phyloP scores from a whole-genome alignment of 2,797 vertebrate species.

The Benthosema pterotum region DNA sequence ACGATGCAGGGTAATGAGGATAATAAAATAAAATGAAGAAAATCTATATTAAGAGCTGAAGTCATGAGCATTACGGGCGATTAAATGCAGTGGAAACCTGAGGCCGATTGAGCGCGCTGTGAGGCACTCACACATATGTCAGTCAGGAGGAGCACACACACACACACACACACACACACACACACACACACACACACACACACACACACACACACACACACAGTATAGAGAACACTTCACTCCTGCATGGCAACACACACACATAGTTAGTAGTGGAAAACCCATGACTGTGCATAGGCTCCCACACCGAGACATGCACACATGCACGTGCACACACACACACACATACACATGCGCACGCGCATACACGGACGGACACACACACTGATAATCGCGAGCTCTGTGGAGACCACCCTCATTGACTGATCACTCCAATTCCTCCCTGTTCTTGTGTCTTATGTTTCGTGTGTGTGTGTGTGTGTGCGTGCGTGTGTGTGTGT shows the following conservation, averaged over 20 bases:
- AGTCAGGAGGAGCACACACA: conserved; percentile 51
- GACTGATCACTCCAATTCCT: conserved; percentile 26
- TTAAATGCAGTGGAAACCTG: conserved; percentile 70
- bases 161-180: conserved; percentile 11
- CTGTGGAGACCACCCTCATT: conserved; percentile 51
- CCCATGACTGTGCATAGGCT: conserved; percentile 29
- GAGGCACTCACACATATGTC: conserved; percentile 32
- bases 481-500: conserved; percentile 1
- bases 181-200: conserved; percentile 3
- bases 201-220: conserved; percentile 9
- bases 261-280: conserved; percentile 27
- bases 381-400: conserved; percentile 14
- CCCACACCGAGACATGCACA: background rate
- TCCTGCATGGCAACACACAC: background rate
- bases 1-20: conserved; percentile 22
- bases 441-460: conserved; percentile 20
- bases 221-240: background rate
- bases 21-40: conserved; percentile 3
- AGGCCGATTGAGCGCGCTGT: conserved; percentile 43
- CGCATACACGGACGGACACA: background rate
- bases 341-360: conserved; percentile 15
- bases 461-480: conserved; percentile 18
- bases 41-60: conserved; percentile 26
- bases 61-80: conserved; percentile 55
- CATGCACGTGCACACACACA: background rate